These are phyloP conservation scores for Psilopsiagon aurifrons DNA, from an alignment of 2,113 vertebrate genomes.

Conservation along the genomic window DNA sequence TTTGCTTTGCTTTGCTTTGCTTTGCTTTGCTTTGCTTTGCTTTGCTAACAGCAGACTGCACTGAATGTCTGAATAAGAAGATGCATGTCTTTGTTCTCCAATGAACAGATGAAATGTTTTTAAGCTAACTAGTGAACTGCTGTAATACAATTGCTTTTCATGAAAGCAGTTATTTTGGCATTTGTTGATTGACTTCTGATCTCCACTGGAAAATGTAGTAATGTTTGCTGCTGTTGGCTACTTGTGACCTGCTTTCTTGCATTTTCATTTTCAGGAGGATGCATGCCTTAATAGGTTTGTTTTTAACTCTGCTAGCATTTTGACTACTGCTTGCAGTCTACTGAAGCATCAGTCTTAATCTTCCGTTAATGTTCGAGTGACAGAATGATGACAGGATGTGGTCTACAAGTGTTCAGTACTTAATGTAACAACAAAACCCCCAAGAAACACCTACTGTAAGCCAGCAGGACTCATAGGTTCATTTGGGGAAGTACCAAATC, in stretches of 20 bases:
- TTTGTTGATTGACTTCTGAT: not conserved
- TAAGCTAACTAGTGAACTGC: not conserved
- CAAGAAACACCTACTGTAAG: not conserved
- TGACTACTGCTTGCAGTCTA: not conserved
- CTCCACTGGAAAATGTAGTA: not conserved
- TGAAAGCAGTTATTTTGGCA: conserved; percentile 6
- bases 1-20: not conserved
- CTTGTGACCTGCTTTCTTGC: conserved; percentile 32
- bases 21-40: not conserved
- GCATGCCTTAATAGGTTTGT: not conserved
- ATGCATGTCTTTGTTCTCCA: not conserved
- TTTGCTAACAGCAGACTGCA: not conserved
- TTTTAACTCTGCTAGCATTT: not conserved
- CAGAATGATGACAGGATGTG: not conserved
- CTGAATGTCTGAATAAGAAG: not conserved
- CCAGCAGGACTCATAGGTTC: not conserved
- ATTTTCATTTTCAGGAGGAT: not conserved
- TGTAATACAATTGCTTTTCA: conserved; percentile 25
- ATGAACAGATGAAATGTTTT: not conserved
- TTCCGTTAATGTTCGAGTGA: not conserved
- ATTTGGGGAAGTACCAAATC: not conserved
- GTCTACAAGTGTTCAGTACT: not conserved
- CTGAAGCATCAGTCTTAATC: not conserved
- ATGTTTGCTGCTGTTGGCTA: conserved; percentile 23
- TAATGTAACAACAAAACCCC: not conserved